Percentiles rank a stretch among this genome's conserved stretches.
Conservation (phyloP, 1,140 invertebrate species). For the Leguminivora glycinivorella region DNA sequence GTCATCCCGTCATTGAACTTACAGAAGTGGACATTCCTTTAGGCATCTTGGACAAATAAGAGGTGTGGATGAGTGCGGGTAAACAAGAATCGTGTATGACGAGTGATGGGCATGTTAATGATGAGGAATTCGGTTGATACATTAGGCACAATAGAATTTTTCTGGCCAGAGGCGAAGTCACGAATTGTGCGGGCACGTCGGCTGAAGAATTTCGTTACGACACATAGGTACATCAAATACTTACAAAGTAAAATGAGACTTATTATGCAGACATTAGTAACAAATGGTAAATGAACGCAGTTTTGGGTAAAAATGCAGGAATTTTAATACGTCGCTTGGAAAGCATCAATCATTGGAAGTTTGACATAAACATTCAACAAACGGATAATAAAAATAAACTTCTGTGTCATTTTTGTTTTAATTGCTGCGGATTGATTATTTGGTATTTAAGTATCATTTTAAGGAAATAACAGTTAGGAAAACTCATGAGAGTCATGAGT, state of each 20-base stretch:
- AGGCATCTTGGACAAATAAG: slow-evolving; percentile 39
- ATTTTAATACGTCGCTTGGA: neutral
- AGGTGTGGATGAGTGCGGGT: slow-evolving; percentile 41
- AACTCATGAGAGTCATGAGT: too few relatives aligned
- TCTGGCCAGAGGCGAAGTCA: slow-evolving; percentile 65
- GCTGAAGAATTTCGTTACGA: slow-evolving; percentile 44
- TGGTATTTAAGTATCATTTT: too few relatives aligned
- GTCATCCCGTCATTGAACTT: slow-evolving; percentile 53
- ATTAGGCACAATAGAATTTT: slow-evolving; percentile 76
- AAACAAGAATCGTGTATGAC: slow-evolving; percentile 45
- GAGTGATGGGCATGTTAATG: slow-evolving; percentile 59
- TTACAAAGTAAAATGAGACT: neutral
- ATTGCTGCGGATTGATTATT: neutral
- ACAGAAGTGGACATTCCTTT: slow-evolving; percentile 47
- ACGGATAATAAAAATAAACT: neutral
- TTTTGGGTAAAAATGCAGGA: neutral
- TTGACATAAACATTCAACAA: neutral
- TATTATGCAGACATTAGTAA: neutral
- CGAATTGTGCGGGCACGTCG: slow-evolving; percentile 48
- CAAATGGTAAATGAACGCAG: neutral
- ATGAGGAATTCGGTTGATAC: slow-evolving; percentile 69
- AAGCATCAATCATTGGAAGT: neutral
- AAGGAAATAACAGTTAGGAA: too few relatives aligned
- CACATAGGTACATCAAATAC: slow-evolving; percentile 40
- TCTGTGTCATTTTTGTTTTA: neutral